Percentiles rank a stretch among this genome's conserved stretches.
Evolutionary conservation across 2,888 invertebrate species (phyloP).

Genomic region (Steromphala cineraria): DNA sequence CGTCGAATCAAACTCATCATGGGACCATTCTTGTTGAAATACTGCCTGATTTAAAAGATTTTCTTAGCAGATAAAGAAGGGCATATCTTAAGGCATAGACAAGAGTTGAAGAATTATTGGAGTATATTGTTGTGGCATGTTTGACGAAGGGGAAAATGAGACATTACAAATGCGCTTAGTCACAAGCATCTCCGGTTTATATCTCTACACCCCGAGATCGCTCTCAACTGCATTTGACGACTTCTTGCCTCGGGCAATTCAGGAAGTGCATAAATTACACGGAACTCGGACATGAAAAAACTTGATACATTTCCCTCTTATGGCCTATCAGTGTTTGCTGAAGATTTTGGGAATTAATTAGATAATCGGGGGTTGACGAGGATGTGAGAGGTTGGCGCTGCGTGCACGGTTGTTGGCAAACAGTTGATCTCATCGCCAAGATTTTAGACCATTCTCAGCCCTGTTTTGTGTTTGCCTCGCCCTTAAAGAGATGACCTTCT

Average conservation of each 20-base stretch:
- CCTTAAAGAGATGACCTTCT: slow-evolving; percentile 3
- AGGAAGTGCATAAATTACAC: slow-evolving; percentile 12
- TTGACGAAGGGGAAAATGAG: neutral
- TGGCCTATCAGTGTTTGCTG: slow-evolving; percentile 12
- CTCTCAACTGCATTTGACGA: neutral
- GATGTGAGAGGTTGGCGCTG: neutral
- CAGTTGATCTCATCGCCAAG: neutral
- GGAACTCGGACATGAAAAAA: neutral
- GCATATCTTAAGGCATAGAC: neutral
- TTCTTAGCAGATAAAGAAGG: neutral
- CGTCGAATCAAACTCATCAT: neutral
- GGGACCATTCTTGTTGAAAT: neutral
- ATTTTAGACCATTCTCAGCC: neutral
- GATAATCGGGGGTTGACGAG: slow-evolving; percentile 21
- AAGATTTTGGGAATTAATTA: slow-evolving; percentile 22
- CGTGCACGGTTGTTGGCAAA: neutral
- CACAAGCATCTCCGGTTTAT: neutral
- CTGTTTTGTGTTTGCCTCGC: slow-evolving; percentile 10
- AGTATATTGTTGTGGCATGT: neutral
- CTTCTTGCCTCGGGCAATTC: neutral
- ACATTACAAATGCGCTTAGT: neutral
- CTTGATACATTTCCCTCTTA: slow-evolving; percentile 1
- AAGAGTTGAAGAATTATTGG: neutral
- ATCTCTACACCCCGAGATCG: neutral
- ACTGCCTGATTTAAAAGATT: slow-evolving; percentile 9